Evolutionary conservation across 2,797 vertebrate species (phyloP), one percentile per base, ranked within the genome.

Genomic region (Telmatherina bonti): DNA sequence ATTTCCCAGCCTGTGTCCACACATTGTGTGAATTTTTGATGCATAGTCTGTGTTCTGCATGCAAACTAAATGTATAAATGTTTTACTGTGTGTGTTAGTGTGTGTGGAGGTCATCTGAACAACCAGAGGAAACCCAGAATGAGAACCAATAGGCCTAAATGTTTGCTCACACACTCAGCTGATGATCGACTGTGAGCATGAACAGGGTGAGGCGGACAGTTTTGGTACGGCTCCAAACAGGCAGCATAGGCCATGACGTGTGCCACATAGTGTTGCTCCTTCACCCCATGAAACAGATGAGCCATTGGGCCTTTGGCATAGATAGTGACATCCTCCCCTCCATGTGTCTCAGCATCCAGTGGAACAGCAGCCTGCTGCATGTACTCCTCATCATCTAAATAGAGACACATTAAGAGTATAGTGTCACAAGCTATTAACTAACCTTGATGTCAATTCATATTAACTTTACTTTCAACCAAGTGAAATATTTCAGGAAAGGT

Each of bases 271-370:
- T 94, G 93, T 85, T 96, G 95, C 78, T 96, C 95, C 60, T 96
- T 94, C 8, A 96, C 93, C 2, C 95, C 95, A 6, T 96, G 95
- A 69, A 96, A 94, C 30, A 96, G 92, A 70, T 96, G 94, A 59
- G 95, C 94, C 94, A 95, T 95, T 2, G 95, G 95, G 43, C 95
- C 95, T 88, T 93, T 95, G 62, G 95, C 95, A 1, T 95, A 95
- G 71, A 96, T 95, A 22, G 95, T 83, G n/a, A 96, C 95, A 30
- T 96, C 95, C 75, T 96, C 95, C 0, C 94, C 95, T 0, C 95
- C 95, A 5, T 96, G 95, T 0, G 95, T 96, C 84, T 96, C 95
- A 0, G 94, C 76, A 35, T 93, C 91, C 67, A 96, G 56, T 0
- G 94, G 95, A 12, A 96, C 94, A 0, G 95, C 95, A 3, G 95